Base-by-base conservation (phyloP, 2,888 invertebrate genomes). In the Aporophyla nigra region DNA sequence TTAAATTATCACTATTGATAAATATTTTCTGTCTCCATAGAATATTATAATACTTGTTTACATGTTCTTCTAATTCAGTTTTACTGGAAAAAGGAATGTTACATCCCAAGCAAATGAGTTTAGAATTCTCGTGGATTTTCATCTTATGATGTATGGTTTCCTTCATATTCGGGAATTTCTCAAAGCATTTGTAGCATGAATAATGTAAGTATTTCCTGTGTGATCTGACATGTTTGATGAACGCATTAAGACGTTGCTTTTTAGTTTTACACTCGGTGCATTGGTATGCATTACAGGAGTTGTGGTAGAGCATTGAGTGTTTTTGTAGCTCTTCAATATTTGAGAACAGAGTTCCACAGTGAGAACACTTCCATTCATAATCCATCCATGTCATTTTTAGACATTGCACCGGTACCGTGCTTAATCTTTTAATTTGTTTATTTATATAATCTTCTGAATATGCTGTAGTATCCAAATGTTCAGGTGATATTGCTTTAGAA, bases 251-350 rank as follows among this genome's bases (percentile, higher is more conserved):
- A 12, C 87, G 71, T 46, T 92, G 75, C 67, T 92, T 95, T 4
- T 91, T 90, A 0, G 86, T 84, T 58, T 93, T 93, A 84, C 98
- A 98, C 87, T 98, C 97, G 0, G 97, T 97, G 89, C 98, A 98
- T 89, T 97, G 95, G 89, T 97, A 98, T 63, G 97, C 96, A 19
- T 97, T 97, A 67, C 97, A 96, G 80, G 97, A 97, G 78, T 97
- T 96, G 87, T 98, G 98, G 72, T 96, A 95, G 51, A 95, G 93
- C 80, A 97, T 95, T 59, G 97, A 97, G 92, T 98, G 98, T 6
- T 95, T 93, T 77, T 97, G 96, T 33, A 98, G 91, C 56, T 95
- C 95, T 0, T 93, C 91, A 5, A 93, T 82, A 2, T 83, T 91
- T 0, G 90, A 78, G 72, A 95, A 95, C 56, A 92, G 83, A 0